phyloP scores from a whole-genome alignment of 2,113 vertebrate genomes.

The Alligator sinensis region DNA sequence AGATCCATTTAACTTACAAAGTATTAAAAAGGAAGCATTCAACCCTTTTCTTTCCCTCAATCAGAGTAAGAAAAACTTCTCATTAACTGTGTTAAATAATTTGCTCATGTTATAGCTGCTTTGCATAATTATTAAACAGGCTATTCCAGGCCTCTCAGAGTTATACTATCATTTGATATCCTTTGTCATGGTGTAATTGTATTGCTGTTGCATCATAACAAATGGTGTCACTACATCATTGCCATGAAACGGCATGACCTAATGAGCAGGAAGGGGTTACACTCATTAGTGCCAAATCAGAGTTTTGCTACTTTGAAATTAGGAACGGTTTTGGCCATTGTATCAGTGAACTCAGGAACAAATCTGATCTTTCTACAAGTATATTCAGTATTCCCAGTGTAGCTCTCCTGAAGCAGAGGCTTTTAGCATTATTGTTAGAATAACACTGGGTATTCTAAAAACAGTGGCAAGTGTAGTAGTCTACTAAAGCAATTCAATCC shows the following conservation, averaged over 20 bases:
- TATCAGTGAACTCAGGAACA: neutral
- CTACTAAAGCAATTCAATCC: neutral
- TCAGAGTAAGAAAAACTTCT: conserved; percentile 3
- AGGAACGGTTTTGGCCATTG: neutral
- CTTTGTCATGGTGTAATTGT: neutral
- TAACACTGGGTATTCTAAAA: neutral
- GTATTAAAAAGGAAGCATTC: neutral
- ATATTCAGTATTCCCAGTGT: neutral
- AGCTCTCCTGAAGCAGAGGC: neutral
- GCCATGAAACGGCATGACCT: neutral
- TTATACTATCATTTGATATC: neutral
- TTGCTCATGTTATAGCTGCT: conserved; percentile 10
- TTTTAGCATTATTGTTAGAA: neutral
- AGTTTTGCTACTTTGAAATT: neutral
- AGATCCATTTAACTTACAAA: conserved; percentile 3
- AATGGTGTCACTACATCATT: neutral
- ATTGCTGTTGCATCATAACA: neutral
- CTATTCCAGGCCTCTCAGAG: neutral
- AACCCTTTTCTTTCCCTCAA: neutral
- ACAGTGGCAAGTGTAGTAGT: neutral
- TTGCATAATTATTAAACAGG: conserved; percentile 13
- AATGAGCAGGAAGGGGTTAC: neutral
- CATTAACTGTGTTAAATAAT: neutral
- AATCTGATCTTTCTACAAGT: neutral
- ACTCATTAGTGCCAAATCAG: neutral